A percentile compares a stretch with the other conserved stretches of the same genome.
phyloP scores from a whole-genome alignment of 1,140 invertebrate genomes.

The Scaptodrosophila lebanonensis region DNA sequence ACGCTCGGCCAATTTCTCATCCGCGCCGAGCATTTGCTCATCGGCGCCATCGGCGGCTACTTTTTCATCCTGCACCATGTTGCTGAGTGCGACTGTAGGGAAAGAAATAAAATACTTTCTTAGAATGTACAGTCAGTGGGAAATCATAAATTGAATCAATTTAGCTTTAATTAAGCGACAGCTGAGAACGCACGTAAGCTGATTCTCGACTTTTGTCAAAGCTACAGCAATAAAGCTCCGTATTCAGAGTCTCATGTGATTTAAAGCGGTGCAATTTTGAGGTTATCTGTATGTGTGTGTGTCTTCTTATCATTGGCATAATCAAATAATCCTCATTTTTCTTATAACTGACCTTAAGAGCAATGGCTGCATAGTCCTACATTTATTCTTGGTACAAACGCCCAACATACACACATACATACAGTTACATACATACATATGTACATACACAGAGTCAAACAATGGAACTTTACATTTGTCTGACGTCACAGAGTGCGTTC shows the following conservation, averaged over 20 bases:
- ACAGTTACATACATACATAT: slow-evolving; percentile 11
- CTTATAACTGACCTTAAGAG: too few relatives aligned
- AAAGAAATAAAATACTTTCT: slow-evolving; percentile 6
- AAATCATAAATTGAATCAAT: slow-evolving; percentile 48
- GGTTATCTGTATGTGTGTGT: slow-evolving; percentile 14
- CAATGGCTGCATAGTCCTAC: too few relatives aligned
- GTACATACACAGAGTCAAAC: slow-evolving; percentile 6
- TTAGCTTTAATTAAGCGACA: slow-evolving; percentile 19
- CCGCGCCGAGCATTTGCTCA: slow-evolving; percentile 83
- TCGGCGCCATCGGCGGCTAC: slow-evolving; percentile 79
- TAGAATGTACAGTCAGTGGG: neutral
- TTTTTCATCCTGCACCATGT: slow-evolving; percentile 69
- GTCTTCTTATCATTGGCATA: neutral
- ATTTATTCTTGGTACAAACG: too few relatives aligned
- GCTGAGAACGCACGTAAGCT: too few relatives aligned
- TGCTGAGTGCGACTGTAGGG: slow-evolving; percentile 1
- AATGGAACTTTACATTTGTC: slow-evolving; percentile 1
- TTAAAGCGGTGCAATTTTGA: too few relatives aligned
- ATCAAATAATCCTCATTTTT: slow-evolving; percentile 13
- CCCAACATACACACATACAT: neutral
- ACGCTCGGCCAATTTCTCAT: slow-evolving; percentile 80
- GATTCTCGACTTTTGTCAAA: too few relatives aligned
- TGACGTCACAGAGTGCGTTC: slow-evolving; percentile 19
- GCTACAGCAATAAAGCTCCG: slow-evolving; percentile 2
- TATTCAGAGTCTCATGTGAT: too few relatives aligned